Percentiles rank a stretch among this genome's conserved stretches.
Evolutionary conservation across 2,113 vertebrate genomes (phyloP).

Genomic region (Syngnathoides biaculeatus): DNA sequence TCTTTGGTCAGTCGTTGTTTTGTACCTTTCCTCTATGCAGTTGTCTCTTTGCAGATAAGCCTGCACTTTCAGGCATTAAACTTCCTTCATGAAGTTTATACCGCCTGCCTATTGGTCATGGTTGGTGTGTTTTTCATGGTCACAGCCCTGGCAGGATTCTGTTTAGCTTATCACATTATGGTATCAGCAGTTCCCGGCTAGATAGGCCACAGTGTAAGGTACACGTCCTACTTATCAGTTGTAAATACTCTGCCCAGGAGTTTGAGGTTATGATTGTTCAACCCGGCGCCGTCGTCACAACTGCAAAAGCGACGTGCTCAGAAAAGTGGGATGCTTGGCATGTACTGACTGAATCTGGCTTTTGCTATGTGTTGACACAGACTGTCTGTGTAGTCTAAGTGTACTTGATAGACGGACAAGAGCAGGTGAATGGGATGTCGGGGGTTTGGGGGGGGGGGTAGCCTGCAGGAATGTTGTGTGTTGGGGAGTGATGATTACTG

Average conservation of each 20-base stretch:
- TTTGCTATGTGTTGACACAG: conserved; percentile 28
- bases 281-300: conserved; percentile 18
- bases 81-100: conserved; percentile 33
- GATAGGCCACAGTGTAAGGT: conserved; percentile 26
- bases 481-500: conserved; percentile 27
- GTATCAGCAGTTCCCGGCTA: conserved; percentile 8
- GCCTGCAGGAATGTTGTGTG: conserved; percentile 34
- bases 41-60: conserved; percentile 7
- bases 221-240: conserved; percentile 39
- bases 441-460: conserved; percentile 4
- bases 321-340: neutral
- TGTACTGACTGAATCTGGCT: conserved; percentile 20
- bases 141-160: neutral
- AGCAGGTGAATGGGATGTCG: conserved; percentile 68
- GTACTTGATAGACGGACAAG: conserved; percentile 27
- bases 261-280: conserved; percentile 31
- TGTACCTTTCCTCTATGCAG: neutral
- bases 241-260: conserved; percentile 36
- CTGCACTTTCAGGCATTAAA: conserved; percentile 29
- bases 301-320: conserved; percentile 12
- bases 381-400: neutral
- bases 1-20: neutral
- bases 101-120: conserved; percentile 33
- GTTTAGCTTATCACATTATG: conserved; percentile 1
- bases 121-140: conserved; percentile 35